Base-by-base conservation (phyloP, 2,888 invertebrate species). In the Apoderus coryli region DNA sequence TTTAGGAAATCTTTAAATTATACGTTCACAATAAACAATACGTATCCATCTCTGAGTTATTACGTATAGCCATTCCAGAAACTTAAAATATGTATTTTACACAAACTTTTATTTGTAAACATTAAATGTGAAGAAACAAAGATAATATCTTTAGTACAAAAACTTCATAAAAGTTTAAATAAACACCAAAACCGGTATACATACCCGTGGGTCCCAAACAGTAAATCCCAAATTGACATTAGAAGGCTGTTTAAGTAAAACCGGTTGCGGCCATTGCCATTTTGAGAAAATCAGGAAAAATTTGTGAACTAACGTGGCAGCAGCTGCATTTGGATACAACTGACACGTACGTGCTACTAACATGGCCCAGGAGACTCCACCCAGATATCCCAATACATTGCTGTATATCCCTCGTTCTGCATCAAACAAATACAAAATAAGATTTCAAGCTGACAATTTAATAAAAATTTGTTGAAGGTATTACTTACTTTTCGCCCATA, bases 331-430 rank as follows among this genome's bases (percentile, higher is more conserved):
- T 3, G 98, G 98, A 64, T 98, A 98, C 19, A 98, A 64, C 57
- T 99, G 98, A 57, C 96, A 98, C 0, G 93, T 93, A 40, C 96
- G 69, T 0, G 98, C 98, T 1, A 96, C 96, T 32, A 99, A 62
- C 89, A 99, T 98, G 2, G 98, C 98, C 98, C 98, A 98, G 0
- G 95, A 92, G 6, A 98, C 95, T 37, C 98, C 98, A 29, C 95
- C 95, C 29, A 98, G 72, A 59, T 93, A 98, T 24, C 98, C 98
- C 45, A 99, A 65, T 0, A 85, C 86, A 66, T 99, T 99, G 28
- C 95, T 96, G 64, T 99, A 98, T 44, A 99, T 90, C 31, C 96
- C 93, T 60, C 85, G 88, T 47, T 75, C 89, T 88, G 56, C 19
- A 55, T 57, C 39, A 31, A 35, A n/a, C n/a, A n/a, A n/a, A n/a